Conservation (phyloP, 1,140 invertebrate genomes). For the Cydia splendana region DNA sequence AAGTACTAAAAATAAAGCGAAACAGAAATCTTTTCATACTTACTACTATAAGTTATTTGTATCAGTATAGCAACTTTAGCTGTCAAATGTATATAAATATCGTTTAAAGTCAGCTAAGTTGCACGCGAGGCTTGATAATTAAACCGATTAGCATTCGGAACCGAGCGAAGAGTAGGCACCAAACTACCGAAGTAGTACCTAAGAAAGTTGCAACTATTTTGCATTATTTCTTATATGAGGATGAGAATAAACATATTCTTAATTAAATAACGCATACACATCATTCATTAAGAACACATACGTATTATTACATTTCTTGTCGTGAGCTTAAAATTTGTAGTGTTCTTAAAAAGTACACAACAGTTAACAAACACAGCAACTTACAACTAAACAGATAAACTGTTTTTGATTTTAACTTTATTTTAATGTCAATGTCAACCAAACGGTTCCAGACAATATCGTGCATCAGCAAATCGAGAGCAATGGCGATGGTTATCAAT, state of each 20-base stretch:
- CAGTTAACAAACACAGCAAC: not conserved
- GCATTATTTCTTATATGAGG: not conserved
- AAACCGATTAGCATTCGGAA: slow-evolving; percentile 5
- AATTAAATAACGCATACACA: not conserved
- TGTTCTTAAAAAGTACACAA: not conserved
- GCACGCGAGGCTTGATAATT: slow-evolving; percentile 7
- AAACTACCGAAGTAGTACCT: not conserved
- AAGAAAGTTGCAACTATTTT: not conserved
- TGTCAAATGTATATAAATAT: slow-evolving; percentile 1
- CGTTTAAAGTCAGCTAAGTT: not conserved
- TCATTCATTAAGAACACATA: too few relatives aligned
- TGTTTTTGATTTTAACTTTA: not conserved
- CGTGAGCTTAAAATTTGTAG: too few relatives aligned
- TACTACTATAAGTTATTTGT: not conserved
- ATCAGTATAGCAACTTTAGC: not conserved
- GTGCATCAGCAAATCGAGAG: not conserved
- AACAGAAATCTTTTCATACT: not conserved
- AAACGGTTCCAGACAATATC: not conserved
- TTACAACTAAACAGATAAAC: not conserved
- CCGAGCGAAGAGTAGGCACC: not conserved
- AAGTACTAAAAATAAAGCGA: not conserved
- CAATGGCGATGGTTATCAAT: slow-evolving; percentile 1
- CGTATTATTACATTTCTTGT: too few relatives aligned
- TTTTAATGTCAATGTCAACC: not conserved
- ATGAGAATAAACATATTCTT: not conserved